These are phyloP conservation scores for Drosophila neotestacea DNA, from an alignment of 2,888 invertebrate genomes.

Conservation along the genomic window DNA sequence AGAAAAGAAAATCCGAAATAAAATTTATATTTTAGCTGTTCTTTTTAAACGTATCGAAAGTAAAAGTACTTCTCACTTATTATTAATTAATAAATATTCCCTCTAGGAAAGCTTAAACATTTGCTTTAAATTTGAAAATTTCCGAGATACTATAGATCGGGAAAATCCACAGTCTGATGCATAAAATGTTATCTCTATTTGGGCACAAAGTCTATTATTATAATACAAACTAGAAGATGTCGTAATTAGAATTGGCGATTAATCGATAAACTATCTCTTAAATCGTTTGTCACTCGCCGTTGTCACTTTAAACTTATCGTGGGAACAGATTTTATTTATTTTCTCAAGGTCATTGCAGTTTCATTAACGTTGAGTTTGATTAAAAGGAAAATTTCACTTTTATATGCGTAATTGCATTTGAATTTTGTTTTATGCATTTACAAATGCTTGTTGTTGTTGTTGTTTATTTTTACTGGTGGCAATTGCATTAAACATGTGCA, in stretches of 20 bases:
- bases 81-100: too few relatives aligned
- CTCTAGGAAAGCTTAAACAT: too few relatives aligned
- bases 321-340: constrained; percentile 10
- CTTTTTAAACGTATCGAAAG: too few relatives aligned
- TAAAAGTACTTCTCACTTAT: too few relatives aligned
- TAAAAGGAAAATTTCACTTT: constrained; percentile 23
- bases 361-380: constrained; percentile 14
- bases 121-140: too few relatives aligned
- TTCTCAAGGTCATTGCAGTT: constrained; percentile 28
- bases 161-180: background rate
- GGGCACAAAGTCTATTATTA: background rate
- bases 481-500: constrained; percentile 30
- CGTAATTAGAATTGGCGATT: background rate
- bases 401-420: constrained; percentile 17
- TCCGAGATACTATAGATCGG: background rate
- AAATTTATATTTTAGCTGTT: too few relatives aligned
- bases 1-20: too few relatives aligned
- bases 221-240: background rate
- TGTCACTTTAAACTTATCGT: background rate
- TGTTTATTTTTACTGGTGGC: background rate
- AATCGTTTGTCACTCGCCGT: background rate
- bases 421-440: constrained; percentile 22
- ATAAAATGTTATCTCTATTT: background rate
- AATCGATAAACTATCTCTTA: constrained; percentile 1
- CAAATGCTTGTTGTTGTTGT: background rate